Conservation (phyloP, 2,888 invertebrate genomes). For the Drosophila neonasuta region DNA sequence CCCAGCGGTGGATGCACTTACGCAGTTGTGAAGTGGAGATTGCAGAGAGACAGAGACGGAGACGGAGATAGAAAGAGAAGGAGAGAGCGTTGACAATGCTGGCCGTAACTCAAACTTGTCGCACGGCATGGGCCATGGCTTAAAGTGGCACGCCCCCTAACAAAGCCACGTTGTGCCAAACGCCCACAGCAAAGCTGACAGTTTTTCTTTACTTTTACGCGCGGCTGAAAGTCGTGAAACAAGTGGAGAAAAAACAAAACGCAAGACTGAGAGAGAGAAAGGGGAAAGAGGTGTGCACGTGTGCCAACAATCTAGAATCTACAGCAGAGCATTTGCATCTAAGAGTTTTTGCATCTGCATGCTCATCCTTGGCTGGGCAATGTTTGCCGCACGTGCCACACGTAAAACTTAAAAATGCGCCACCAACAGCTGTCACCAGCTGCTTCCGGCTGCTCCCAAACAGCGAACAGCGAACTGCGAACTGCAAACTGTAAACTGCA, state of each 20-base stretch:
- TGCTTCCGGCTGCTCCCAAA: slow-evolving; percentile 54
- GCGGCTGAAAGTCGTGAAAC: slow-evolving; percentile 58
- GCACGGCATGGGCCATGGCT: slow-evolving; percentile 35
- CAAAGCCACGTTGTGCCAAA: neutral
- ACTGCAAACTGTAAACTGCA: slow-evolving; percentile 24
- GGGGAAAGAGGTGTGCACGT: slow-evolving; percentile 35
- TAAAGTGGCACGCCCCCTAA: slow-evolving; percentile 39
- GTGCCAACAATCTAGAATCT: slow-evolving; percentile 38
- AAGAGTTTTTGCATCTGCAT: slow-evolving; percentile 59
- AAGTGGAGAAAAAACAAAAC: slow-evolving; percentile 27
- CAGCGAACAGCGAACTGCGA: slow-evolving; percentile 45
- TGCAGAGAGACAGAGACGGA: slow-evolving; percentile 28
- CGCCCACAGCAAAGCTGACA: slow-evolving; percentile 52
- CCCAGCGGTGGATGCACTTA: slow-evolving; percentile 53
- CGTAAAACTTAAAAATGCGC: slow-evolving; percentile 77
- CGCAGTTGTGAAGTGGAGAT: slow-evolving; percentile 53
- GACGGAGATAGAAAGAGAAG: neutral
- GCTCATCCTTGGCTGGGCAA: slow-evolving; percentile 46
- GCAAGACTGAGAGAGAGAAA: neutral
- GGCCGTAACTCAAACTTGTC: slow-evolving; percentile 52
- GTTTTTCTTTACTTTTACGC: slow-evolving; percentile 68
- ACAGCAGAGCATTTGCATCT: slow-evolving; percentile 47
- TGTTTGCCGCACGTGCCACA: slow-evolving; percentile 73
- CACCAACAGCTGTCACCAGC: slow-evolving; percentile 67
- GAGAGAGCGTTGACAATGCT: slow-evolving; percentile 50